These are phyloP conservation scores for Tryphoninae sp. DNA, from an alignment of 2,888 invertebrate genomes.

Conservation along the genomic window DNA sequence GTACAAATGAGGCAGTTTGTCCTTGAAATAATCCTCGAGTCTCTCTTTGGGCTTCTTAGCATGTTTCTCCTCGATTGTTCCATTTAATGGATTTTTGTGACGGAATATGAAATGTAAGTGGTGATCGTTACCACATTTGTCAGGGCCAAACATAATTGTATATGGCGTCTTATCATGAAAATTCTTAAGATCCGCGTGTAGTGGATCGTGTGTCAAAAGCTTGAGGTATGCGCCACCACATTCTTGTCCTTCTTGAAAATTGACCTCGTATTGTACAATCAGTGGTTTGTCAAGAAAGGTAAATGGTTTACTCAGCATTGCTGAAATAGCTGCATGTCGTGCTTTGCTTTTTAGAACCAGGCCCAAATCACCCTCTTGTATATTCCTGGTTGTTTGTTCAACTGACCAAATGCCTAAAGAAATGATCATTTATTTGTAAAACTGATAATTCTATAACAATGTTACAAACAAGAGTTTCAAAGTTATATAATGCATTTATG, in stretches of 20 bases:
- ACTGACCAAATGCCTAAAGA: constrained; percentile 85
- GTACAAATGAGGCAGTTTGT: constrained; percentile 95
- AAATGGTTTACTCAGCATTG: constrained; percentile 90
- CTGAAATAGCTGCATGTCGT: constrained; percentile 96
- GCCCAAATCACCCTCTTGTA: constrained; percentile 92
- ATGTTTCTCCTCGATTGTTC: constrained; percentile 96
- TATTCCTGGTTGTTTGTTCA: constrained; percentile 89
- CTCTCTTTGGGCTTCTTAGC: constrained; percentile 94
- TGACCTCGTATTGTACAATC: constrained; percentile 96
- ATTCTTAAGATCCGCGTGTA: constrained; percentile 87
- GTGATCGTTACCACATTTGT: constrained; percentile 98
- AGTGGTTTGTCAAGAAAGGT: constrained; percentile 91
- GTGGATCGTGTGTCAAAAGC: constrained; percentile 89
- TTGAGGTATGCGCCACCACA: constrained; percentile 99
- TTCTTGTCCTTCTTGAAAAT: constrained; percentile 97
- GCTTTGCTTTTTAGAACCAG: constrained; percentile 96
- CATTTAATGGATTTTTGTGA: constrained; percentile 96
- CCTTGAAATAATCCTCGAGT: constrained; percentile 93
- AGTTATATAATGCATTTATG: no score
- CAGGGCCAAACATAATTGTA: constrained; percentile 99
- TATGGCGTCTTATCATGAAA: constrained; percentile 98
- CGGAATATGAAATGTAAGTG: constrained; percentile 96
- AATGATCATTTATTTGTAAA: neutral
- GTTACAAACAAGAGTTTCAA: no score
- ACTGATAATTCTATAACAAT: neutral